These are phyloP conservation scores for Cheilosia soror DNA, from an alignment of 2,888 invertebrate species.

Conservation along the genomic window DNA sequence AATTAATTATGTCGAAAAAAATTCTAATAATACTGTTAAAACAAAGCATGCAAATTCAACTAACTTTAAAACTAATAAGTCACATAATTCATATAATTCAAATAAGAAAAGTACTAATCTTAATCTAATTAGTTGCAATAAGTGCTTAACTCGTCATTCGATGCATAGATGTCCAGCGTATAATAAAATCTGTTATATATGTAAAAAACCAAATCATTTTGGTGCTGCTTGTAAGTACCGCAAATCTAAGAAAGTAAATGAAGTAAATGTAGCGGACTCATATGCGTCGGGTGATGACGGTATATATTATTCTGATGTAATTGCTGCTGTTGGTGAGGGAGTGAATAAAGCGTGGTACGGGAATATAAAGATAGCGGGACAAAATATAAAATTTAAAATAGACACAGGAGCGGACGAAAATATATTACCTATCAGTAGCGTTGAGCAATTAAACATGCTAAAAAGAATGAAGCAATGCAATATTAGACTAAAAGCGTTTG, in stretches of 20 bases:
- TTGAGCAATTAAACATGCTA: not conserved
- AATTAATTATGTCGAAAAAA: conserved; percentile 30
- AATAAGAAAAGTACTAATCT: not conserved
- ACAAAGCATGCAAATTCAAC: no score
- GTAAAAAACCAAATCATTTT: conserved; percentile 48
- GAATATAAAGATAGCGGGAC: conserved; percentile 47
- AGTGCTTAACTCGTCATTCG: conserved; percentile 42
- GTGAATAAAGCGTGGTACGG: conserved; percentile 41
- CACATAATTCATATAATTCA: conserved; percentile 6
- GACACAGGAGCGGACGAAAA: conserved; percentile 53
- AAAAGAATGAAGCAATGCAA: conserved; percentile 20
- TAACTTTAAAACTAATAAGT: no score
- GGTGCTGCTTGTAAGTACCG: conserved; percentile 46
- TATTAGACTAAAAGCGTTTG: conserved; percentile 52
- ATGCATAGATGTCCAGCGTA: conserved; percentile 51
- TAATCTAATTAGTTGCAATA: conserved; percentile 1
- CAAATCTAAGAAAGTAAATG: conserved; percentile 39
- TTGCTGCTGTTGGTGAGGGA: conserved; percentile 55
- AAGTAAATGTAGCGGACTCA: conserved; percentile 22
- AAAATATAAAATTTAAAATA: conserved; percentile 50
- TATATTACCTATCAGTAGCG: conserved; percentile 29
- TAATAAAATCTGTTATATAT: conserved; percentile 41
- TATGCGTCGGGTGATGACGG: conserved; percentile 29
- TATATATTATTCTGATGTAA: conserved; percentile 36
- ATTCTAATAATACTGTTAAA: not conserved